Evolutionary conservation across 2,113 vertebrate species (phyloP).

Genomic region (Ciconia stormi): DNA sequence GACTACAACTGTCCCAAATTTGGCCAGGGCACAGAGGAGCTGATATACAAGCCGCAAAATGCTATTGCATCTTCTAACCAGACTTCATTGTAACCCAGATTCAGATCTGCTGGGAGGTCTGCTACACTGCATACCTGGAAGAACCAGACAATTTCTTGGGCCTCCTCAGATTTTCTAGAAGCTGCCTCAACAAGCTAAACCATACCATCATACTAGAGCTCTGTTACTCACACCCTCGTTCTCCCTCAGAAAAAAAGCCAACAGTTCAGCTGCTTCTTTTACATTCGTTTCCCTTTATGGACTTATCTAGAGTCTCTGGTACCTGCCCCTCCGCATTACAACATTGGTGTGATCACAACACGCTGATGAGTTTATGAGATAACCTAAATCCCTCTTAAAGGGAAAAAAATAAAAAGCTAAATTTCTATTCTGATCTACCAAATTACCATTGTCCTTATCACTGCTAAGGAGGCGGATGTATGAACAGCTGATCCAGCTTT

Average conservation of each 20-base stretch:
- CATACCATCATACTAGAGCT: background rate
- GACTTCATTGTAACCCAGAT: background rate
- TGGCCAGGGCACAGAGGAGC: background rate
- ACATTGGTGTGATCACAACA: background rate
- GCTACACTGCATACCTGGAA: background rate
- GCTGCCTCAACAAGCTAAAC: background rate
- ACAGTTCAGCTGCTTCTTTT: background rate
- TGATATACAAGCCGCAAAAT: background rate
- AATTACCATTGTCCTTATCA: background rate
- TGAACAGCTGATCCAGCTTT: background rate
- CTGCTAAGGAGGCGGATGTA: background rate
- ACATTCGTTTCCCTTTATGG: conserved; percentile 5
- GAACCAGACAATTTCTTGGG: background rate
- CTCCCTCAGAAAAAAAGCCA: background rate
- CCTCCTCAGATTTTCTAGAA: background rate
- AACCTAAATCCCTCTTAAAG: background rate
- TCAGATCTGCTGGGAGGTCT: background rate
- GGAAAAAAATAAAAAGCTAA: background rate
- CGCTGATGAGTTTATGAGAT: background rate
- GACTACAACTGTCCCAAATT: background rate
- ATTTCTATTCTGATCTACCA: background rate
- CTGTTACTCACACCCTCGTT: background rate
- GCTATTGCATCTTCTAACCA: background rate
- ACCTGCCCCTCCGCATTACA: background rate
- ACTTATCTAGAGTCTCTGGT: background rate